phyloP scores from a whole-genome alignment of 2,797 vertebrate species.

The Falco rusticolus region DNA sequence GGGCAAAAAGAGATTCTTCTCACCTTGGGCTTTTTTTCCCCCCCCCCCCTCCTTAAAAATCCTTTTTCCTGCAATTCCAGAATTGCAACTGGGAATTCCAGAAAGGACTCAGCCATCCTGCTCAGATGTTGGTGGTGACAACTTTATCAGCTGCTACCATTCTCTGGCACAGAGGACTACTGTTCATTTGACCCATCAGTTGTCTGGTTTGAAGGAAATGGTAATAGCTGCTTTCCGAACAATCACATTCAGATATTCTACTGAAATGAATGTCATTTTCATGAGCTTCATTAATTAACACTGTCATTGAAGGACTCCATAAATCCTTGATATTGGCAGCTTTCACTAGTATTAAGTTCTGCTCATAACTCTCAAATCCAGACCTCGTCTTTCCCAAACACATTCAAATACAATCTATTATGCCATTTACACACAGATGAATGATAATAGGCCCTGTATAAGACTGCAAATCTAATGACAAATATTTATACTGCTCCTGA shows the following conservation, averaged over 20 bases:
- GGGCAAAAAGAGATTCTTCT: background rate
- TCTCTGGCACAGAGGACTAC: background rate
- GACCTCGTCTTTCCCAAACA: background rate
- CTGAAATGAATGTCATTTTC: background rate
- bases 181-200: fast-evolving
- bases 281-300: background rate
- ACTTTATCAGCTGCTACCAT: background rate
- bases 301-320: background rate
- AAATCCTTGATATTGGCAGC: background rate
- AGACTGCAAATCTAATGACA: background rate
- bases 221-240: background rate
- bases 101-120: background rate
- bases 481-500: conserved; percentile 2
- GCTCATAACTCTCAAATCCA: background rate
- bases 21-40: background rate
- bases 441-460: background rate
- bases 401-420: background rate
- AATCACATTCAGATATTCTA: background rate
- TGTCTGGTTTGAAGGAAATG: background rate
- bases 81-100: background rate
- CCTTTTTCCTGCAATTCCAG: background rate
- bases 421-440: background rate
- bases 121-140: background rate
- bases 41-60: background rate
- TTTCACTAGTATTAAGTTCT: background rate